phyloP scores from a whole-genome alignment of 2,888 invertebrate species.

The Nesidiocoris tenuis region DNA sequence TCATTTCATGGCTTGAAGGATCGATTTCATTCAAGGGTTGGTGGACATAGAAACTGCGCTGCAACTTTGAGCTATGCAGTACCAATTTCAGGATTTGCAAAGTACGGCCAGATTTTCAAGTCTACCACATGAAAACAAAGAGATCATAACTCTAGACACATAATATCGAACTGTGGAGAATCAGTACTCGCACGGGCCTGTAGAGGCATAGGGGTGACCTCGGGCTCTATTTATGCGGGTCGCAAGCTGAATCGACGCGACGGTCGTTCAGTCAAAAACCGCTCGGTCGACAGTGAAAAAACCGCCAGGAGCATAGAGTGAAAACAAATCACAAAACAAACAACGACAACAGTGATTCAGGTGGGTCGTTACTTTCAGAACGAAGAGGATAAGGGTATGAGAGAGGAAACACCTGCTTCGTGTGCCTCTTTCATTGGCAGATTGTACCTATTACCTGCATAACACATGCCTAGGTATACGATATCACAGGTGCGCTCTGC shows the following conservation, averaged over 20 bases:
- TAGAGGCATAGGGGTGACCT: conserved; percentile 30
- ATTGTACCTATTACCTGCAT: too few species aligned
- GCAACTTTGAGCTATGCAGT: too few species aligned
- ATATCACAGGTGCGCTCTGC: not conserved
- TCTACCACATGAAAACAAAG: too few species aligned
- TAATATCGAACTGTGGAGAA: not conserved
- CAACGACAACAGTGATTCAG: conserved; percentile 22
- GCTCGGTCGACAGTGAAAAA: not conserved
- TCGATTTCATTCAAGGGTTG: too few species aligned
- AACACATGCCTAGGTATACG: too few species aligned
- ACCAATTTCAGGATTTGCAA: too few species aligned
- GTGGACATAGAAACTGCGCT: too few species aligned
- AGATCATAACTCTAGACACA: too few species aligned
- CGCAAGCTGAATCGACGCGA: conserved; percentile 27
- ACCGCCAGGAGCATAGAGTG: not conserved
- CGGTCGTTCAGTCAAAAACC: conserved; percentile 5
- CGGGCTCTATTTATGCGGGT: conserved; percentile 27
- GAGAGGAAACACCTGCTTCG: not conserved
- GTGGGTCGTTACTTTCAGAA: not conserved
- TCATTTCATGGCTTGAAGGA: too few species aligned
- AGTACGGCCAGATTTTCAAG: too few species aligned
- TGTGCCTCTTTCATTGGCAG: not conserved
- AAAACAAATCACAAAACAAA: conserved; percentile 34
- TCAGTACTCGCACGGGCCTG: not conserved
- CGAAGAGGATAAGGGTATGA: not conserved